These are phyloP conservation scores for Pseudopodoces humilis DNA, from an alignment of 2,113 vertebrate genomes.

Conservation along the genomic window DNA sequence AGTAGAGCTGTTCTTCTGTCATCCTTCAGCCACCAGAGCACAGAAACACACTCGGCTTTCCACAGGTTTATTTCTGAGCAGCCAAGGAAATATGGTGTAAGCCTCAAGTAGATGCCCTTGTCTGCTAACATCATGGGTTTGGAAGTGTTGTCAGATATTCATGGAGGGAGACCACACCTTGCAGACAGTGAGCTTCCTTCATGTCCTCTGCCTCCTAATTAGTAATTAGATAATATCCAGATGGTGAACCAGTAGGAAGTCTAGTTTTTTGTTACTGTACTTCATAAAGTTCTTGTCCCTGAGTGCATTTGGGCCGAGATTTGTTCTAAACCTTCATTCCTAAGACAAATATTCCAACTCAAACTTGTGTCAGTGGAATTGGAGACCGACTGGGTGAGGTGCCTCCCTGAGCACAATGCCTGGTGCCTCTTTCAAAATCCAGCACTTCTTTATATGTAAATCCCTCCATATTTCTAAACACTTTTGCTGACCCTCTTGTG, in stretches of 20 bases:
- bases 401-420: not conserved
- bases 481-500: not conserved
- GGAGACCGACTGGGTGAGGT: not conserved
- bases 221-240: constrained; percentile 24
- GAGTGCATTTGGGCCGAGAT: not conserved
- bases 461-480: not conserved
- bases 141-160: not conserved
- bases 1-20: not conserved
- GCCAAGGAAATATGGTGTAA: not conserved
- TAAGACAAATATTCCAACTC: not conserved
- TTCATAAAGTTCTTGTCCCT: not conserved
- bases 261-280: not conserved
- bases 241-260: not conserved
- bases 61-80: not conserved
- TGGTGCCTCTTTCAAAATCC: not conserved
- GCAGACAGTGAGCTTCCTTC: not conserved
- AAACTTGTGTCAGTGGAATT: not conserved
- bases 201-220: not conserved
- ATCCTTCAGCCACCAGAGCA: not conserved
- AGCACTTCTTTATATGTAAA: not conserved
- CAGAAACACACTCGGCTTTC: not conserved
- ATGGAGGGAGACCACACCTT: not conserved
- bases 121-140: not conserved
- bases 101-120: not conserved
- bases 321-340: not conserved